Evolutionary conservation across 2,113 vertebrate species (phyloP), one percentile per base, ranked within the genome.

Genomic region (Fregata magnificens): DNA sequence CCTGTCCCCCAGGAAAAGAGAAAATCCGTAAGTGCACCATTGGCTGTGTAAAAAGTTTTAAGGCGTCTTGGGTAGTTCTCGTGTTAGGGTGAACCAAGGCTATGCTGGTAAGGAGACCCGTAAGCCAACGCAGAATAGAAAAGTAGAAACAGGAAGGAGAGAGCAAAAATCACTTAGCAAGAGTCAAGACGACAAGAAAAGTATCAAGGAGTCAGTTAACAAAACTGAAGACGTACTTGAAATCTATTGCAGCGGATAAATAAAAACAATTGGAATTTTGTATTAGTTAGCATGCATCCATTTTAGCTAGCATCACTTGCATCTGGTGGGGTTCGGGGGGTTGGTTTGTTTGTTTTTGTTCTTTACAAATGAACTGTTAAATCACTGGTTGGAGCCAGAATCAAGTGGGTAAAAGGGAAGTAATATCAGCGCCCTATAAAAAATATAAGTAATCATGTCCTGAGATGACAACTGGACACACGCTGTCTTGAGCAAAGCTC

Each of bases 1-100:
- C 19, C n/a, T 32, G 28, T 38, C 52, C 42, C 42, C 53, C 20
- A 69, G 67, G 66, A 61, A 61, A 90, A 76, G 29, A 50, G 16
- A 50, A 82, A 52, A 67, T 61, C 52, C 2, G 0, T 5, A 53
- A 82, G 49, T 13, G 50, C 36, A 31, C 13, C 32, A 25, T 0
- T 22, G 44, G 63, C 72, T 34, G 12, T 13, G 19, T 53, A 58
- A 63, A 53, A 85, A 26, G 47, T 62, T 58, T 74, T 44, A 70
- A 29, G 16, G 44, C 8, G 4, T 58, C 24, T 25, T 40, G 50
- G 69, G 13, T 21, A 56, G 36, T 56, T 84, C 36, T 70, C 13
- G 9, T 13, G 34, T 18, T 62, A 32, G 28, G 53, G 34, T 21
- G 62, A 86, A 50, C 38, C n/a, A 71, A 67, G 47, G 20, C 12